Percentiles rank a stretch among this genome's conserved stretches.
These are phyloP conservation scores for Kobus ellipsiprymnus DNA, from an alignment of 2,113 vertebrate species.

Conservation along the genomic window DNA sequence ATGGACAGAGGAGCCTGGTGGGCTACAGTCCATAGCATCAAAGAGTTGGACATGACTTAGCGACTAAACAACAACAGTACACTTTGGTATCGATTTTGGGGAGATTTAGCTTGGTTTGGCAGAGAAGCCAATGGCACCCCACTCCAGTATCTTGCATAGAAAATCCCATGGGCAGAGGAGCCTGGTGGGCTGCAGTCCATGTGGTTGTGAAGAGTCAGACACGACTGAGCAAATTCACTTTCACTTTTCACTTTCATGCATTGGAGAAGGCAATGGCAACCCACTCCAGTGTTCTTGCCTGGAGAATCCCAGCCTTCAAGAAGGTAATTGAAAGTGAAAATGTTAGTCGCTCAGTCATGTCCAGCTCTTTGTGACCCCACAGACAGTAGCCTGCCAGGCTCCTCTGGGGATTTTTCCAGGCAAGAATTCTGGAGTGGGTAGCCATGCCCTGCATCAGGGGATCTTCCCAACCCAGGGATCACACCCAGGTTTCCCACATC, in stretches of 20 bases:
- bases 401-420: neutral
- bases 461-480: neutral
- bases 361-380: neutral
- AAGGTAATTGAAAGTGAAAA: neutral
- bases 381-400: neutral
- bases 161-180: too few relatives aligned
- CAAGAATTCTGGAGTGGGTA: neutral
- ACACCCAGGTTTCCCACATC: neutral
- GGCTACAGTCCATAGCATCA: neutral
- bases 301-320: neutral
- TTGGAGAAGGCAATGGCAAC: too few relatives aligned
- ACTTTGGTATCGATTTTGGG: neutral
- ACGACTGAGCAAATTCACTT: too few relatives aligned
- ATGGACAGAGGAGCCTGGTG: neutral
- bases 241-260: too few relatives aligned
- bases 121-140: too few relatives aligned
- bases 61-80: neutral
- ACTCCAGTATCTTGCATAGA: too few relatives aligned
- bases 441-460: neutral
- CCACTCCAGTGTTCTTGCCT: too few relatives aligned
- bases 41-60: too few relatives aligned
- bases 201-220: fast-evolving
- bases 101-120: neutral
- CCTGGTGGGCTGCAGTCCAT: too few relatives aligned
- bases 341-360: neutral